phyloP scores from a whole-genome alignment of 1,140 invertebrate genomes.

The Steinernema feltiae region DNA sequence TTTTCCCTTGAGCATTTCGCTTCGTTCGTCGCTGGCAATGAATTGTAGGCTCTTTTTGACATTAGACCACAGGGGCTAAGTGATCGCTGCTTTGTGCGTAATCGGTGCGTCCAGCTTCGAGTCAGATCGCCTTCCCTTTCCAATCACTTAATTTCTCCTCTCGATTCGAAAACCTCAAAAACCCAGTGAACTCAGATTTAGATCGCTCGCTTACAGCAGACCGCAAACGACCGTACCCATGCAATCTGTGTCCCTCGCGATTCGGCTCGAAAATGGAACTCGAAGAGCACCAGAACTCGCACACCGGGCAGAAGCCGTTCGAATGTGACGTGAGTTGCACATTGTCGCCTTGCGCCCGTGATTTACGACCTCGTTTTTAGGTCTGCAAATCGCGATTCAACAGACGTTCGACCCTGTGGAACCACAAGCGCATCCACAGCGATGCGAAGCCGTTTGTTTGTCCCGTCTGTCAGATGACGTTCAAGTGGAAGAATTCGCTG shows the following conservation, averaged over 20 bases:
- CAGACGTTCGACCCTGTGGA: constrained; percentile 56
- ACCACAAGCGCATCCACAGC: constrained; percentile 55
- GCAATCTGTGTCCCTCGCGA: constrained; percentile 48
- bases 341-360: not conserved
- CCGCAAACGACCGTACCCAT: constrained; percentile 55
- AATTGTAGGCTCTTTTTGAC: no score
- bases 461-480: constrained; percentile 56
- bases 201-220: constrained; percentile 37
- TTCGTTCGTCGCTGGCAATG: no score
- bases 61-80: no score
- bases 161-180: not conserved
- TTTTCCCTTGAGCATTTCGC: no score
- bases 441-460: constrained; percentile 57
- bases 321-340: constrained; percentile 47
- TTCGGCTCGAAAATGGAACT: constrained; percentile 58
- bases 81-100: no score
- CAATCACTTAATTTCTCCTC: no score
- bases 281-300: constrained; percentile 56
- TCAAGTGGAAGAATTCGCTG: constrained; percentile 57
- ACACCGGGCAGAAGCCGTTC: constrained; percentile 54
- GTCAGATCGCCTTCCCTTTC: no score
- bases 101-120: no score
- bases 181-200: not conserved
- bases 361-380: constrained; percentile 39
- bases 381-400: constrained; percentile 56